Conservation (phyloP, 2,888 invertebrate species). For the Troides aeacus region DNA sequence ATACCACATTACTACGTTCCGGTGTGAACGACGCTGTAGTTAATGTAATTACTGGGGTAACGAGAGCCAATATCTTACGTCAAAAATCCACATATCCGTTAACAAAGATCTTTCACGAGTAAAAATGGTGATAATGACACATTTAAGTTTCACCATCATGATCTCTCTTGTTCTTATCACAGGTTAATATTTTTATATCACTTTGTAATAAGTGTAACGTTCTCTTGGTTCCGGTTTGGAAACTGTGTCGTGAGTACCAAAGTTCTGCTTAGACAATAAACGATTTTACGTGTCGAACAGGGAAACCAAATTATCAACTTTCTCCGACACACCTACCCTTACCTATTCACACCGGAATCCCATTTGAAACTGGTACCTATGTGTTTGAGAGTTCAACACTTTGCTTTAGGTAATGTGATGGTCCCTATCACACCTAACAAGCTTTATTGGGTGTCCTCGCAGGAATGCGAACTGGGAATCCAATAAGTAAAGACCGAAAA, state of each 20-base stretch:
- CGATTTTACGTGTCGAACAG: slow-evolving; percentile 76
- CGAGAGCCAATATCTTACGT: too few species aligned
- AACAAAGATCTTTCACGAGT: too few species aligned
- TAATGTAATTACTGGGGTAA: too few species aligned
- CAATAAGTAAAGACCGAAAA: slow-evolving; percentile 72
- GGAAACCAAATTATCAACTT: slow-evolving; percentile 78
- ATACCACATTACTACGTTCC: too few species aligned
- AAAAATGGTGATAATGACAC: too few species aligned
- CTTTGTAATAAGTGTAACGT: too few species aligned
- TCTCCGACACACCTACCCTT: slow-evolving; percentile 67
- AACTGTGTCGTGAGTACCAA: slow-evolving; percentile 60
- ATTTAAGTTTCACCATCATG: too few species aligned
- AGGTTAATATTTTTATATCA: too few species aligned
- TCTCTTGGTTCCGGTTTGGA: slow-evolving; percentile 43
- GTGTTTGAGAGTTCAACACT: slow-evolving; percentile 69
- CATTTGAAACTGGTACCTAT: slow-evolving; percentile 56
- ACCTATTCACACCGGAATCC: slow-evolving; percentile 57
- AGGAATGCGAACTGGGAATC: slow-evolving; percentile 71
- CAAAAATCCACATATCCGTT: too few species aligned
- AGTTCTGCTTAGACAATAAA: slow-evolving; percentile 72
- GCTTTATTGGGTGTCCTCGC: slow-evolving; percentile 73
- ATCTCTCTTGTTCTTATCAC: too few species aligned
- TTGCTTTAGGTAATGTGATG: slow-evolving; percentile 63
- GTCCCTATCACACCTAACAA: slow-evolving; percentile 65
- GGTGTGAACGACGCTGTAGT: too few species aligned